These are phyloP conservation scores for Epistrophella euchroma DNA, from an alignment of 2,888 invertebrate species.

Conservation along the genomic window DNA sequence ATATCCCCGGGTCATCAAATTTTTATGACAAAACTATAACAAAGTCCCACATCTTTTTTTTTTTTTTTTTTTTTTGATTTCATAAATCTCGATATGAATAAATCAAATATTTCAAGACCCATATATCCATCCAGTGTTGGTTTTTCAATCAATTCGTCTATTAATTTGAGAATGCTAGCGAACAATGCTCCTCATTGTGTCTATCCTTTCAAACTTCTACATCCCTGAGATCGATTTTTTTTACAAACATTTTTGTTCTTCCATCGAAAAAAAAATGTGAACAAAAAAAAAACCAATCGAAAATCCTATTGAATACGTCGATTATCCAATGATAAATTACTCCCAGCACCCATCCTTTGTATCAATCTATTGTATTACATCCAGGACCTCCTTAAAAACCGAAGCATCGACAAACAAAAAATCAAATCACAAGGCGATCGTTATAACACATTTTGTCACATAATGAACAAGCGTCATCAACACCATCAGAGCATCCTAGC, in stretches of 20 bases:
- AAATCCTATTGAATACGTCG: conserved; percentile 65
- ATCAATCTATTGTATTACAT: conserved; percentile 44
- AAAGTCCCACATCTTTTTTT: conserved; percentile 35
- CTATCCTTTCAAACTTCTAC: conserved; percentile 29
- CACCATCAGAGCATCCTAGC: conserved; percentile 18
- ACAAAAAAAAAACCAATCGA: conserved; percentile 61
- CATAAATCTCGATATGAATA: conserved; percentile 32
- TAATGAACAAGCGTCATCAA: conserved; percentile 70
- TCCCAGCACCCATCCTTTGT: conserved; percentile 63
- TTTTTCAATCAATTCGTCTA: conserved; percentile 50
- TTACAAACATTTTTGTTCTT: conserved; percentile 18
- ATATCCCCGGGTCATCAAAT: conserved; percentile 39
- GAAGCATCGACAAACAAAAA: conserved; percentile 23
- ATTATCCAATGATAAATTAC: conserved; percentile 75
- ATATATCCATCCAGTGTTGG: conserved; percentile 10
- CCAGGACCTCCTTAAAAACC: conserved; percentile 50
- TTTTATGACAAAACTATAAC: conserved; percentile 70
- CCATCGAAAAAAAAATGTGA: conserved; percentile 22
- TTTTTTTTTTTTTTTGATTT: not conserved
- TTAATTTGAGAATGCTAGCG: conserved; percentile 29
- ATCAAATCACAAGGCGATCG: conserved; percentile 69
- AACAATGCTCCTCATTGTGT: conserved; percentile 46
- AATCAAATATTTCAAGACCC: conserved; percentile 43
- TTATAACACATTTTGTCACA: conserved; percentile 73
- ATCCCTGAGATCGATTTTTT: not conserved